A percentile compares a stretch with the other conserved stretches of the same genome.
These are phyloP conservation scores for Pseudeuparius sepicola DNA, from an alignment of 2,888 invertebrate genomes.

Conservation along the genomic window DNA sequence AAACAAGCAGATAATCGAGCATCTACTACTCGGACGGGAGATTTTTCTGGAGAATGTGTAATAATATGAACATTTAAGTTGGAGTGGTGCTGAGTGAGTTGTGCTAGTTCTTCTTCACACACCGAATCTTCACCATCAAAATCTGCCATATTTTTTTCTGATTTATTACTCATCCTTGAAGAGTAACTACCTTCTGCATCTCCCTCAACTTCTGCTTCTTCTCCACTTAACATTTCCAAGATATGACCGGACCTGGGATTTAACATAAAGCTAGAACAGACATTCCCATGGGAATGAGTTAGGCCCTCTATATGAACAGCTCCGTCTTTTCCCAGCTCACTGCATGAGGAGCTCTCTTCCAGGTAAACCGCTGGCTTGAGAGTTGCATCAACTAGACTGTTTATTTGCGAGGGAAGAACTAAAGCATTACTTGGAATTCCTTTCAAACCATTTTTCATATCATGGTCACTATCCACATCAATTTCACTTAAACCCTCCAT, in stretches of 20 bases:
- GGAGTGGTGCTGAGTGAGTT: slow-evolving; percentile 54
- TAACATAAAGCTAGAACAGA: slow-evolving; percentile 35
- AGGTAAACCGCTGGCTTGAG: slow-evolving; percentile 35
- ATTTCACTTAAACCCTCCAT: slow-evolving; percentile 35
- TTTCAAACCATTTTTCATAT: slow-evolving; percentile 32
- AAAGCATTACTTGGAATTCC: slow-evolving; percentile 28
- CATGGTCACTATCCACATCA: slow-evolving; percentile 37
- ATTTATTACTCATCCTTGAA: slow-evolving; percentile 86
- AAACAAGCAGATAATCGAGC: slow-evolving; percentile 38
- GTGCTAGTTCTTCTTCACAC: slow-evolving; percentile 71
- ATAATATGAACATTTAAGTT: slow-evolving; percentile 33
- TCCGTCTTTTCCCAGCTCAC: slow-evolving; percentile 37
- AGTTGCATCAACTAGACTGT: slow-evolving; percentile 27
- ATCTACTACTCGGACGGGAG: slow-evolving; percentile 34
- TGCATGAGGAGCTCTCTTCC: slow-evolving; percentile 39
- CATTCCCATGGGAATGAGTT: slow-evolving; percentile 21
- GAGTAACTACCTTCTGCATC: slow-evolving; percentile 70
- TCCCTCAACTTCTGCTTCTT: slow-evolving; percentile 52
- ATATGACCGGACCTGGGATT: slow-evolving; percentile 40
- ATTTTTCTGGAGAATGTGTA: slow-evolving; percentile 29
- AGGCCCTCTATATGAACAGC: slow-evolving; percentile 20
- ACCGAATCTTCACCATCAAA: slow-evolving; percentile 86
- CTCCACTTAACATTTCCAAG: slow-evolving; percentile 55
- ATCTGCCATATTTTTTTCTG: slow-evolving; percentile 90
- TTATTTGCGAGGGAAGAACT: slow-evolving; percentile 34